A percentile compares a stretch with the other conserved stretches of the same genome.
Conservation (phyloP, 35 echinoderm and acorn worm species). For the Heliocidaris erythrogramma region DNA sequence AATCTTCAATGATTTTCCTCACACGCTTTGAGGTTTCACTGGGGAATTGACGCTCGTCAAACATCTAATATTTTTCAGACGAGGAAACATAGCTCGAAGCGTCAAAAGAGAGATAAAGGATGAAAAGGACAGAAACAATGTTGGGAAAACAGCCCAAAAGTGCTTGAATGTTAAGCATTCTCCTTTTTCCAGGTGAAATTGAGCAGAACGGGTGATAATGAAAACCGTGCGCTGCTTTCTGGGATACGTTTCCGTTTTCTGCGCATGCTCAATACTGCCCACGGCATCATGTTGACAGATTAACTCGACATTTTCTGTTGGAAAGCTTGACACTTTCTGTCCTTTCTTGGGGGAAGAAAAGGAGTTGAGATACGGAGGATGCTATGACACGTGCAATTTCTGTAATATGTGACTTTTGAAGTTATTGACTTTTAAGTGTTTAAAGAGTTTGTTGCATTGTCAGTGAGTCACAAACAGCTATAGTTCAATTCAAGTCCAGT, state of each 20-base stretch:
- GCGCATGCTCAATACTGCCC: slow-evolving; percentile 22
- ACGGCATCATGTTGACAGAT: slow-evolving; percentile 41
- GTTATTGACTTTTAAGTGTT: too few relatives aligned
- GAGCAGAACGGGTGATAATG: slow-evolving; percentile 18
- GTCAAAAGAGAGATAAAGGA: background rate
- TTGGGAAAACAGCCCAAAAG: background rate
- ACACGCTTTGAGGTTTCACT: background rate
- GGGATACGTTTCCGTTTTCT: slow-evolving; percentile 28
- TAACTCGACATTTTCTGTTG: background rate
- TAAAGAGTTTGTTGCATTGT: background rate
- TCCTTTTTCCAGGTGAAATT: slow-evolving; percentile 20
- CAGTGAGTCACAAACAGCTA: background rate
- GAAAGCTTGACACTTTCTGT: background rate
- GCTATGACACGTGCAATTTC: background rate
- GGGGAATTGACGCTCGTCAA: slow-evolving; percentile 10
- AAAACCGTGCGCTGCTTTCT: slow-evolving; percentile 22
- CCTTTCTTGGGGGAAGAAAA: background rate
- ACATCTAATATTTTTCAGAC: background rate
- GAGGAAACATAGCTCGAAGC: slow-evolving; percentile 9
- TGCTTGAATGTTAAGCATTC: slow-evolving; percentile 17
- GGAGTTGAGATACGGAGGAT: background rate
- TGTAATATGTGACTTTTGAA: background rate
- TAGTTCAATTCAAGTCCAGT: background rate
- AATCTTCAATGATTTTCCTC: background rate
- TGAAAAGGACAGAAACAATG: slow-evolving; percentile 22